A percentile compares a stretch with the other conserved stretches of the same genome.
phyloP scores from a whole-genome alignment of 2,888 invertebrate genomes.

The Cryptocephalus moraei region DNA sequence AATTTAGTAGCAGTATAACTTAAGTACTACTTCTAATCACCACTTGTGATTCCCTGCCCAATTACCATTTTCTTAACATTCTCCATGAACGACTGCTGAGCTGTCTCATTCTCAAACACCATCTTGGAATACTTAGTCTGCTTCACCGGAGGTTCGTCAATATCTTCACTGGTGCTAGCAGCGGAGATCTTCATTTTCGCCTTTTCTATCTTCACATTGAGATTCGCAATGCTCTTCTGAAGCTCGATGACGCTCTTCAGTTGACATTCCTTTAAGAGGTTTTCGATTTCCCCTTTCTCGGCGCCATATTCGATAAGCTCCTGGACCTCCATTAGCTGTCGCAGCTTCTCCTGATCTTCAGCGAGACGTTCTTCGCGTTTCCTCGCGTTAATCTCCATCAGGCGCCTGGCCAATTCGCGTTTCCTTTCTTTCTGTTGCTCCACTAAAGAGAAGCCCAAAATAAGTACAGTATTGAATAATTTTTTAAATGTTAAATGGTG shows the following conservation, averaged over 20 bases:
- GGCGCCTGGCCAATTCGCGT: constrained; percentile 70
- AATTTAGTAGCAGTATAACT: too few relatives aligned
- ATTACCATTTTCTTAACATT: constrained; percentile 54
- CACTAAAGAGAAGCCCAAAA: constrained; percentile 31
- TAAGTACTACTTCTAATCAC: too few relatives aligned
- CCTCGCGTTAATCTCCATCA: constrained; percentile 82
- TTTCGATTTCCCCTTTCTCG: constrained; percentile 48
- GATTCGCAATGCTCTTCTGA: constrained; percentile 59
- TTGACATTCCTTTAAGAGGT: constrained; percentile 64
- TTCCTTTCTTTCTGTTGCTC: constrained; percentile 83
- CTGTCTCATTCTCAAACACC: constrained; percentile 35
- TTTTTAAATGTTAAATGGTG: too few relatives aligned
- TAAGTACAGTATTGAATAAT: not conserved
- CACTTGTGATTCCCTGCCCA: not conserved
- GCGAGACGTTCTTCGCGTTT: constrained; percentile 79
- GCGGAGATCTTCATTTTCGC: constrained; percentile 65
- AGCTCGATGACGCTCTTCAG: constrained; percentile 68
- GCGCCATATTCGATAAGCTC: constrained; percentile 68
- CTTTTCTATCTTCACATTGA: constrained; percentile 65
- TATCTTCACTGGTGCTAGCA: constrained; percentile 47
- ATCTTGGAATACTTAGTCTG: constrained; percentile 37
- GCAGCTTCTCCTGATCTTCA: constrained; percentile 80
- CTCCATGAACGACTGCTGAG: constrained; percentile 40
- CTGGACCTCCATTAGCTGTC: constrained; percentile 64
- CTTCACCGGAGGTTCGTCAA: constrained; percentile 35